phyloP scores from a whole-genome alignment of 1,140 invertebrate genomes.

The Acromyrmex heyeri region DNA sequence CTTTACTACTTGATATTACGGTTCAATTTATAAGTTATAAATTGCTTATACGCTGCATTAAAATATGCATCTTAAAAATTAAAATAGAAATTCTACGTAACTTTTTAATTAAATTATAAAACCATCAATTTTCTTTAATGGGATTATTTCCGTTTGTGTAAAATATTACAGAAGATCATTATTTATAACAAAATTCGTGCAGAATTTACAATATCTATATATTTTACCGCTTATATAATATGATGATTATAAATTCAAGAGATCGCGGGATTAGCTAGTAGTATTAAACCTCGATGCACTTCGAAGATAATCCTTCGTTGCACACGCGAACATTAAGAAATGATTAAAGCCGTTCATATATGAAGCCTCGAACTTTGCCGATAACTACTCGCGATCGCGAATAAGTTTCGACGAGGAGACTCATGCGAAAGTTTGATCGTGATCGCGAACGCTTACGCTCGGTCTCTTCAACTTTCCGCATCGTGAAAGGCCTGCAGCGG shows the following conservation, averaged over 20 bases:
- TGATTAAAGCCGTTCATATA: constrained; percentile 40
- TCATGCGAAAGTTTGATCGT: constrained; percentile 59
- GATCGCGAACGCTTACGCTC: constrained; percentile 25
- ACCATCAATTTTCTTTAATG: neutral
- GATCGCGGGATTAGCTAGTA: neutral
- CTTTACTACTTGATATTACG: constrained; percentile 7
- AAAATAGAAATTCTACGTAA: neutral
- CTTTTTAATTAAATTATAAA: neutral
- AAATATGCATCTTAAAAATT: constrained; percentile 31
- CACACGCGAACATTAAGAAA: constrained; percentile 32
- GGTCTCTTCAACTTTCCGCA: constrained; percentile 26
- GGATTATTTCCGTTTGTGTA: neutral
- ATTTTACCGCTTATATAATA: constrained; percentile 10
- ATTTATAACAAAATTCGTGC: constrained; percentile 22
- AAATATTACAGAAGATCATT: constrained; percentile 7
- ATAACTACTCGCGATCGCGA: constrained; percentile 39
- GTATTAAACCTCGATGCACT: constrained; percentile 29
- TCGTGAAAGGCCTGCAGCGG: constrained; percentile 35
- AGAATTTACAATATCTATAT: neutral
- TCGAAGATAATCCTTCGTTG: constrained; percentile 37
- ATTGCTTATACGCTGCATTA: constrained; percentile 22
- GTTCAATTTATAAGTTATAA: constrained; percentile 43
- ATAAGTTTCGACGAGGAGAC: constrained; percentile 45
- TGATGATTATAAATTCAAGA: constrained; percentile 34
- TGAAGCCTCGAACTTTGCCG: constrained; percentile 30